Evolutionary conservation across 2,113 vertebrate genomes (phyloP).

Genomic region (Vombatus ursinus): DNA sequence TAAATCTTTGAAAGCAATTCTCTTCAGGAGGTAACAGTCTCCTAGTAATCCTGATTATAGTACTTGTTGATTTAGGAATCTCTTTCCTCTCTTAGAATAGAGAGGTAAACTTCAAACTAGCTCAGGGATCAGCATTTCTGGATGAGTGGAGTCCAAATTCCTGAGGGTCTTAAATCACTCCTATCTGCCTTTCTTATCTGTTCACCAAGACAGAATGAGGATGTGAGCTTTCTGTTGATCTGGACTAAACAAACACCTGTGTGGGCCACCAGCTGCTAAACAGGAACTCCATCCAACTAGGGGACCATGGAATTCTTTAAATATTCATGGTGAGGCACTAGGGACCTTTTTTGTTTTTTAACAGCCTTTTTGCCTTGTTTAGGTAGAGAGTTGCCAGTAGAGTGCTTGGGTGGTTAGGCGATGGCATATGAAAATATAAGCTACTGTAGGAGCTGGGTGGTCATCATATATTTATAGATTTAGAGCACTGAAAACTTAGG

Average conservation of each 20-base stretch:
- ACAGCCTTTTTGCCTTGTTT: neutral
- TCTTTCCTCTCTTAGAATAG: neutral
- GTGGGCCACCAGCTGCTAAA: neutral
- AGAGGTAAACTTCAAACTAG: slow-evolving; percentile 19
- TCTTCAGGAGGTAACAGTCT: neutral
- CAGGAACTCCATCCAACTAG: neutral
- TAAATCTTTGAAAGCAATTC: neutral
- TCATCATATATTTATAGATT: slow-evolving; percentile 58
- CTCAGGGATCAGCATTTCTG: neutral
- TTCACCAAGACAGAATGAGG: neutral
- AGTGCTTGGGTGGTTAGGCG: slow-evolving; percentile 48
- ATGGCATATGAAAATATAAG: slow-evolving; percentile 61
- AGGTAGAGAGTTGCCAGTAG: slow-evolving; percentile 17
- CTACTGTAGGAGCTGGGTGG: slow-evolving; percentile 35
- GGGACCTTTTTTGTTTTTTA: no score
- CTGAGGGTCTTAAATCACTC: neutral
- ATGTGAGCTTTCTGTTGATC: neutral
- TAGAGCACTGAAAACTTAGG: neutral
- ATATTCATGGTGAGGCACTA: slow-evolving; percentile 10
- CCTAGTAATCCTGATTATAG: neutral
- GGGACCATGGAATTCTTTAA: slow-evolving; percentile 35
- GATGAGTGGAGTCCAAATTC: neutral
- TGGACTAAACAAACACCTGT: neutral
- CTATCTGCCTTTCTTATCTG: neutral
- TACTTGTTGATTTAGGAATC: neutral